These are phyloP conservation scores for Xanthostigma xanthostigma DNA, from an alignment of 2,888 invertebrate species.

Conservation along the genomic window DNA sequence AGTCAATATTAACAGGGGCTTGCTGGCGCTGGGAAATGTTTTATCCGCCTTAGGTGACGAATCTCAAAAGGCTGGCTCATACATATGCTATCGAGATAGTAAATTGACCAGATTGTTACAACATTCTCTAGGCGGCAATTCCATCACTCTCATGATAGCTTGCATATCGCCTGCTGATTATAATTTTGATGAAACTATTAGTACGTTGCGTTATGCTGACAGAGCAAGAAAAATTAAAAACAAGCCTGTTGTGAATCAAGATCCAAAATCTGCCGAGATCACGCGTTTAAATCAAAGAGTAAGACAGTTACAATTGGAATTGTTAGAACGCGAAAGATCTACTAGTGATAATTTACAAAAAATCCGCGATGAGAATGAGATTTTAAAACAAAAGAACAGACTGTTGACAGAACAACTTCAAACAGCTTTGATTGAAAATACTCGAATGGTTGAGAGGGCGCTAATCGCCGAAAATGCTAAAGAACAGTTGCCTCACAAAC, in stretches of 20 bases:
- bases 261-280: conserved; percentile 68
- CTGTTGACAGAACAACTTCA: conserved; percentile 52
- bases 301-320: conserved; percentile 49
- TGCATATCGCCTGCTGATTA: conserved; percentile 88
- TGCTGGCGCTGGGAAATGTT: conserved; percentile 84
- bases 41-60: conserved; percentile 80
- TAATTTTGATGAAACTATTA: conserved; percentile 74
- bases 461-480: conserved; percentile 52
- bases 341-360: conserved; percentile 34
- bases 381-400: conserved; percentile 42
- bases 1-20: conserved; percentile 80
- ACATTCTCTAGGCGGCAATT: conserved; percentile 90
- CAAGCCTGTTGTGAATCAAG: conserved; percentile 76
- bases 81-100: conserved; percentile 82
- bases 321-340: conserved; percentile 34
- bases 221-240: conserved; percentile 76
- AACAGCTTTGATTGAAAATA: conserved; percentile 47
- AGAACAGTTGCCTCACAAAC: conserved; percentile 45
- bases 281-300: conserved; percentile 56
- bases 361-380: conserved; percentile 28
- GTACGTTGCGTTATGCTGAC: conserved; percentile 80
- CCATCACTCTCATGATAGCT: conserved; percentile 87
- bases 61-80: conserved; percentile 35
- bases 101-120: conserved; percentile 82
- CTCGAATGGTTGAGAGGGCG: conserved; percentile 53